Conservation (phyloP, 2,888 invertebrate genomes). For the Tetramorium bicarinatum region DNA sequence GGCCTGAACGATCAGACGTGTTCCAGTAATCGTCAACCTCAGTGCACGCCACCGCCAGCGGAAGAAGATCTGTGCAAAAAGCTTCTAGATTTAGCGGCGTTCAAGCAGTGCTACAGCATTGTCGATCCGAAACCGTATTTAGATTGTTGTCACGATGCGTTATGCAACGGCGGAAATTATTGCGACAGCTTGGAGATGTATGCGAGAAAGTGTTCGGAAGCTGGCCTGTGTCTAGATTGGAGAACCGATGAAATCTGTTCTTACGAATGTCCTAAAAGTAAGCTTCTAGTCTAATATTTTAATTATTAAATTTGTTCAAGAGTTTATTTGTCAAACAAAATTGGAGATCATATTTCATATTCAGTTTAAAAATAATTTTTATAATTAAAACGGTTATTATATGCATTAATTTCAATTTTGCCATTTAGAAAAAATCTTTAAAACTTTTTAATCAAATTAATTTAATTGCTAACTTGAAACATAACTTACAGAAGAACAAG, state of each 20-base stretch:
- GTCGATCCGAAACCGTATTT: slow-evolving; percentile 91
- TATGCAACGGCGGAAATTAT: slow-evolving; percentile 88
- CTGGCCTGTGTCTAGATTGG: slow-evolving; percentile 93
- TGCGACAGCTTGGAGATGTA: slow-evolving; percentile 91
- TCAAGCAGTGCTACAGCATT: slow-evolving; percentile 91
- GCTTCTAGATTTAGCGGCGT: slow-evolving; percentile 88
- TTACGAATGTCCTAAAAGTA: slow-evolving; percentile 88
- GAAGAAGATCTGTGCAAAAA: slow-evolving; percentile 90
- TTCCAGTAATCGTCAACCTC: slow-evolving; percentile 80
- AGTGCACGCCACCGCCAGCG: slow-evolving; percentile 87
- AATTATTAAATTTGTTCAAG: slow-evolving; percentile 1
- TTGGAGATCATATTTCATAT: neutral
- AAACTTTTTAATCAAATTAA: neutral
- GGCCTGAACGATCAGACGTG: slow-evolving; percentile 83
- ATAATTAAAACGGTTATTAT: neutral
- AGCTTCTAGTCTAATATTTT: slow-evolving; percentile 50
- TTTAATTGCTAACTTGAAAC: neutral
- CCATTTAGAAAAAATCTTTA: neutral
- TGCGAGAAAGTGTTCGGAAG: slow-evolving; percentile 90
- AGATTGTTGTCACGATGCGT: slow-evolving; percentile 90
- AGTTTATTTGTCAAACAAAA: neutral
- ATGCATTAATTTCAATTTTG: neutral
- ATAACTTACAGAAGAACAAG: neutral
- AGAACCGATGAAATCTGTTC: slow-evolving; percentile 89
- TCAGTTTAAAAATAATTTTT: neutral